These are phyloP conservation scores for Stichodactyla helianthus DNA, from an alignment of 64 coral and sea anemone species.

Conservation along the genomic window DNA sequence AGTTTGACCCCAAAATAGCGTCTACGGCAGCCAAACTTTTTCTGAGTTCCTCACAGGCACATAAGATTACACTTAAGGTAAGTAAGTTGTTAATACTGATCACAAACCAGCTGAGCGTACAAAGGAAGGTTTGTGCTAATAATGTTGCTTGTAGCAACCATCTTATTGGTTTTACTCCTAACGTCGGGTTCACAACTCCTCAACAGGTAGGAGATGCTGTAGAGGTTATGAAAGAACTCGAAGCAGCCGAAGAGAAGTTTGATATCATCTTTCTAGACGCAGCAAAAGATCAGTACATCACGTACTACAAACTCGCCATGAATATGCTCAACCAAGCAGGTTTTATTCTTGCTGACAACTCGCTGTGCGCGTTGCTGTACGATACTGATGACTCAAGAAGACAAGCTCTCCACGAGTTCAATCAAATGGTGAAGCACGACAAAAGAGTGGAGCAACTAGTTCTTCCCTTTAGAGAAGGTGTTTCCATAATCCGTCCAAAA, in stretches of 20 bases:
- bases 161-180: no score
- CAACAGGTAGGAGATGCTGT: constrained; percentile 38
- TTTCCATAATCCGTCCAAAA: constrained; percentile 46
- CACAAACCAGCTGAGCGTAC: no score
- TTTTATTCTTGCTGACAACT: constrained; percentile 59
- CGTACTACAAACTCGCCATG: constrained; percentile 56
- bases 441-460: constrained; percentile 50
- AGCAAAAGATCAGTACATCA: constrained; percentile 41
- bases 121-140: no score
- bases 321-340: constrained; percentile 36
- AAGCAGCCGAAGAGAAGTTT: constrained; percentile 41
- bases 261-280: constrained; percentile 65
- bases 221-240: constrained; percentile 29
- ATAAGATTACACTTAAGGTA: constrained; percentile 41
- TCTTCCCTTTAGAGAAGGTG: constrained; percentile 55
- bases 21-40: constrained; percentile 30
- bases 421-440: constrained; percentile 60
- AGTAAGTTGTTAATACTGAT: neutral
- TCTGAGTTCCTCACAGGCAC: constrained; percentile 20
- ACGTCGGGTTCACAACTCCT: neutral
- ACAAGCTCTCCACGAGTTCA: constrained; percentile 56
- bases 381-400: constrained; percentile 39
- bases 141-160: no score
- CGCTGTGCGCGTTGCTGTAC: constrained; percentile 51
- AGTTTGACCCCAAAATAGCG: constrained; percentile 31